Evolutionary conservation across 2,888 invertebrate species (phyloP).

Genomic region (Anagyrus pseudococci): DNA sequence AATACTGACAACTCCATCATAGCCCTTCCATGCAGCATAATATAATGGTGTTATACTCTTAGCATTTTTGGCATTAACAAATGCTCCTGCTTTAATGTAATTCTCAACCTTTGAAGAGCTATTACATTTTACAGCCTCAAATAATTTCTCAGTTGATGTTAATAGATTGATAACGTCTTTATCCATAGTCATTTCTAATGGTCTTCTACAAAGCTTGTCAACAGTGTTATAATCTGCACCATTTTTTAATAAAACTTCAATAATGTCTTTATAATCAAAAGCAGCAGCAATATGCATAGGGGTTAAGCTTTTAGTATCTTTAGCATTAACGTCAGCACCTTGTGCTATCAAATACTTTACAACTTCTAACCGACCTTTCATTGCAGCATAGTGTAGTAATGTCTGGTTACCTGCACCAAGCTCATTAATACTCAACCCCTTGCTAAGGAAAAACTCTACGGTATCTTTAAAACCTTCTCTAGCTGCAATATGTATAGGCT

Average conservation of each 20-base stretch:
- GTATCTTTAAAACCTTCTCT: background rate
- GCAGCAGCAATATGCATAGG: background rate
- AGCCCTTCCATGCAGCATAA: constrained; percentile 45
- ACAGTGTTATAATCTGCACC: constrained; percentile 41
- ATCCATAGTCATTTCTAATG: constrained; percentile 39
- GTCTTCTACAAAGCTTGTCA: constrained; percentile 39
- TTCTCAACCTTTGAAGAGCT: constrained; percentile 10
- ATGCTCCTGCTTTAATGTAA: constrained; percentile 10
- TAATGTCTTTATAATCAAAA: constrained; percentile 3
- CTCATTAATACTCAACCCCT: background rate
- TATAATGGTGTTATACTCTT: constrained; percentile 45
- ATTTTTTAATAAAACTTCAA: constrained; percentile 38
- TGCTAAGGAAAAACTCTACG: background rate
- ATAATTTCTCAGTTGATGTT: constrained; percentile 13
- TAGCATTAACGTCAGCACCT: constrained; percentile 3
- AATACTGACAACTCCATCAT: constrained; percentile 39
- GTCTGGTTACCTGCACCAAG: background rate
- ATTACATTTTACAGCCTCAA: constrained; percentile 17
- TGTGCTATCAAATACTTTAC: background rate
- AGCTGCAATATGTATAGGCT: constrained; percentile 12
- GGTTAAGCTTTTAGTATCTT: background rate
- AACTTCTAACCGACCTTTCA: background rate
- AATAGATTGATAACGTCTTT: constrained; percentile 13
- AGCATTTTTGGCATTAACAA: constrained; percentile 36
- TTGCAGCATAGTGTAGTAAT: background rate